These are phyloP conservation scores for Xerus rutilus DNA, from an alignment of 2,797 vertebrate species.

Conservation along the genomic window DNA sequence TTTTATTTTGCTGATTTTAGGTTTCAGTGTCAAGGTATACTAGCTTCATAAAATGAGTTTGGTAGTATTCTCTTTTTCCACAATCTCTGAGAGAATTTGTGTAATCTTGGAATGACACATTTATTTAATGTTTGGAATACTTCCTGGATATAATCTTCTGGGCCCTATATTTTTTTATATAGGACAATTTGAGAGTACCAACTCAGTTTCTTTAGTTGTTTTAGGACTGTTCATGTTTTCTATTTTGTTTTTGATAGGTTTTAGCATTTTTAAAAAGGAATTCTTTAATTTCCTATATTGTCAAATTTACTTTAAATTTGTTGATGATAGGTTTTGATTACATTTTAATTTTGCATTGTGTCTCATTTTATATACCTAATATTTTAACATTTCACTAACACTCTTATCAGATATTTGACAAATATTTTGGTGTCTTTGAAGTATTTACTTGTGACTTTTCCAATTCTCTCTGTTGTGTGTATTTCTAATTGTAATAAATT, in stretches of 20 bases:
- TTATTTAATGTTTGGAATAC: neutral
- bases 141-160: neutral
- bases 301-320: neutral
- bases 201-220: neutral
- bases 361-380: neutral
- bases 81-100: conserved; percentile 13
- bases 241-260: neutral
- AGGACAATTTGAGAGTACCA: neutral
- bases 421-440: conserved; percentile 14
- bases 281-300: neutral
- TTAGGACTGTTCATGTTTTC: neutral
- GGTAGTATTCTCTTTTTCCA: neutral
- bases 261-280: neutral
- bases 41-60: neutral
- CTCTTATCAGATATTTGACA: neutral
- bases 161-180: neutral
- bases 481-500: conserved; percentile 31
- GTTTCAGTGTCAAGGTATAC: neutral
- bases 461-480: neutral
- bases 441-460: neutral
- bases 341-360: neutral
- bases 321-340: neutral
- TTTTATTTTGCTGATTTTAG: neutral
- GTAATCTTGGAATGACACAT: neutral
- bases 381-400: neutral